Base-by-base conservation (phyloP, 1,140 invertebrate species). In the Platorchestia sp. region DNA sequence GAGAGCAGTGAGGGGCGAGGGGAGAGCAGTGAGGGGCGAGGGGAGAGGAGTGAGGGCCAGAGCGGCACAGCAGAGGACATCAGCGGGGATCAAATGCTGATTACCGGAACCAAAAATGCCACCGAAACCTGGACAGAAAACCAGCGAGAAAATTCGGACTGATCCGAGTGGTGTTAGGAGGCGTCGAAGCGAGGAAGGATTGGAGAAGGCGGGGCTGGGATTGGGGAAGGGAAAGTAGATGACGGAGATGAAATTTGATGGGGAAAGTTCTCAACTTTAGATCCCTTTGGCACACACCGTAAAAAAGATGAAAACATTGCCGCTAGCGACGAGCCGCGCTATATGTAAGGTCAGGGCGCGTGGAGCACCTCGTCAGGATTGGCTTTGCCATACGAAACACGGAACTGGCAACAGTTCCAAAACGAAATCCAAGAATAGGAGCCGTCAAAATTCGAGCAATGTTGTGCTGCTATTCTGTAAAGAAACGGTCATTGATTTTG, bases 51-150 rank as follows among this genome's bases (percentile, higher is more conserved):
- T 36, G 5, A 36, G 7, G 86, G 86, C 5, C 41, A 87, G 87
- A 44, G 27, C 27, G 44, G 87, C 41, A 41, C 44, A 40, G 7
- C 19, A 7, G 41, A 14, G 87, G 36, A 90, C 87, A 90, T 90
- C 87, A 90, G 41, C 44, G 41, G 14, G 87, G 87, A 90, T 90
- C 87, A 90, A 90, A 90, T 90, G 87, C 87, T 90, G 87, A 90
- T 90, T 90, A 90, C 87, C 19, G 87, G 87, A 90, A 90, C 19
- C 41, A 44, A 90, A 75, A 90, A 22, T 90, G 87, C 41, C 87
- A 36, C 87, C 42, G 87, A 90, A 90, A 90, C 87, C 87, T 45
- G 19, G 87, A 90, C 27, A 43, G 87, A 90, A 90, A 90, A 90
- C 87, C 87, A 41, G 19, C 41, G 5, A 90, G 87, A 90, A 90